Conservation (phyloP, 1,140 invertebrate species). For the Drosophila virilis region DNA sequence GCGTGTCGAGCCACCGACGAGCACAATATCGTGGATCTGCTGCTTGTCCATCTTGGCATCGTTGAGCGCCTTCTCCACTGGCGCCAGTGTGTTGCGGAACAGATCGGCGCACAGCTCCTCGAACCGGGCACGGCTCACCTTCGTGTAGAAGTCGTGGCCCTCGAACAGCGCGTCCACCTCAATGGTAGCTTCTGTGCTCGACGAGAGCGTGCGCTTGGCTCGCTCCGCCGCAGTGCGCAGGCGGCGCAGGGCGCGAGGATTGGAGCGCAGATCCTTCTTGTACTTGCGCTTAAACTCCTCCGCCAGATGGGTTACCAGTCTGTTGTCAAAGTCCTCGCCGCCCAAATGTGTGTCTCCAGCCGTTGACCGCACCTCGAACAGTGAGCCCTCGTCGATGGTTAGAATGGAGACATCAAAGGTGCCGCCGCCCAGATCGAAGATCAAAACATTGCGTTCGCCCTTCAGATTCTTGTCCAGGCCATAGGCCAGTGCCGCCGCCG, state of each 20-base stretch:
- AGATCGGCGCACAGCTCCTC: slow-evolving; percentile 95
- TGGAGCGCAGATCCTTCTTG: slow-evolving; percentile 91
- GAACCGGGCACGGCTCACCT: slow-evolving; percentile 92
- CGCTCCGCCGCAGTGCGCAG: slow-evolving; percentile 90
- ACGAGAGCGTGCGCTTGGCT: slow-evolving; percentile 88
- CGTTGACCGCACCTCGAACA: slow-evolving; percentile 92
- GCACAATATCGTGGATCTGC: slow-evolving; percentile 87
- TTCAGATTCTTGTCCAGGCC: slow-evolving; percentile 91
- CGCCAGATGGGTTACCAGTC: slow-evolving; percentile 92
- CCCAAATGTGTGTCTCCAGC: slow-evolving; percentile 91
- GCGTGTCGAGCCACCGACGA: slow-evolving; percentile 88
- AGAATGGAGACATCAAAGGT: slow-evolving; percentile 95
- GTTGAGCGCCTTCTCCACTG: slow-evolving; percentile 90
- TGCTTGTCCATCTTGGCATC: slow-evolving; percentile 91
- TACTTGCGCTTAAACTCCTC: slow-evolving; percentile 93
- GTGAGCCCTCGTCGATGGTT: slow-evolving; percentile 92
- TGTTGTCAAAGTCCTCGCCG: slow-evolving; percentile 91
- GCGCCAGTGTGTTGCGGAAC: slow-evolving; percentile 88
- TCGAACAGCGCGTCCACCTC: slow-evolving; percentile 91
- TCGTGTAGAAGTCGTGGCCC: slow-evolving; percentile 93
- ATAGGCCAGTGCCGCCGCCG: slow-evolving; percentile 90
- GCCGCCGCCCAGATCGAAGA: slow-evolving; percentile 90
- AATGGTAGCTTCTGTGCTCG: slow-evolving; percentile 88
- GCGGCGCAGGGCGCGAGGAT: slow-evolving; percentile 91
- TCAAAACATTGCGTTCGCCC: slow-evolving; percentile 90